Evolutionary conservation across 2,797 vertebrate species (phyloP), one percentile per base, ranked within the genome.

Genomic region (Sebastes ruberrimus): DNA sequence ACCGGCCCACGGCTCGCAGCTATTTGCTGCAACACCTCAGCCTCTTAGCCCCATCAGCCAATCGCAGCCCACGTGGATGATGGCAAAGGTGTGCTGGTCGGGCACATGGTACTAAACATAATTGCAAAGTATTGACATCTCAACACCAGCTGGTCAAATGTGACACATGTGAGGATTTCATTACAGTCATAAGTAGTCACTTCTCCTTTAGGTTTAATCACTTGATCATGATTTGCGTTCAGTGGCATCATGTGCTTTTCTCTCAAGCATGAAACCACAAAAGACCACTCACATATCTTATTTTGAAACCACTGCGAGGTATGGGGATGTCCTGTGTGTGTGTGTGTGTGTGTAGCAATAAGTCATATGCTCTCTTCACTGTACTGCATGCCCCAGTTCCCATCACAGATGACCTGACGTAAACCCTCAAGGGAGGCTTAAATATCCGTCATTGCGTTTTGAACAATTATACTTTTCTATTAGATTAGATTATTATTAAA

Each of bases 1-100:
- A 88, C 89, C 90, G 16, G 87, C 93, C 89, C 91, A 85, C 88
- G 70, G 81, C 85, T 88, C 74, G 56, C 35, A 82, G 38, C 91
- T 83, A 95, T 95, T 96, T 93, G 95, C 86, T 91, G 85, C 80
- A 80, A 87, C 83, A 89, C 89, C 88, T 87, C 89, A 88, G 77
- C 80, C 90, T 93, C 89, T 91, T 88, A 88, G 65, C 49, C 74
- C 59, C 49, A 8, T 71, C 84, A 71, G 80, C 88, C 92, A 93
- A 93, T 93, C 57, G 66, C 70, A 59, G 61, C 49, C 79, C 25
- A 32, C 16, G 3, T 42, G 78, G 70, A 81, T 71, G 87, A 77
- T 83, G 69, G 81, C 69, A 81, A 88, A 91, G 87, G 90, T 90
- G 89, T 78, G 79, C 88, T 78, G 3, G 46, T 64, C 11, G 68